Percentiles rank a stretch among this genome's conserved stretches.
phyloP scores from a whole-genome alignment of 2,113 vertebrate genomes.

The Dicentrarchus labrax region DNA sequence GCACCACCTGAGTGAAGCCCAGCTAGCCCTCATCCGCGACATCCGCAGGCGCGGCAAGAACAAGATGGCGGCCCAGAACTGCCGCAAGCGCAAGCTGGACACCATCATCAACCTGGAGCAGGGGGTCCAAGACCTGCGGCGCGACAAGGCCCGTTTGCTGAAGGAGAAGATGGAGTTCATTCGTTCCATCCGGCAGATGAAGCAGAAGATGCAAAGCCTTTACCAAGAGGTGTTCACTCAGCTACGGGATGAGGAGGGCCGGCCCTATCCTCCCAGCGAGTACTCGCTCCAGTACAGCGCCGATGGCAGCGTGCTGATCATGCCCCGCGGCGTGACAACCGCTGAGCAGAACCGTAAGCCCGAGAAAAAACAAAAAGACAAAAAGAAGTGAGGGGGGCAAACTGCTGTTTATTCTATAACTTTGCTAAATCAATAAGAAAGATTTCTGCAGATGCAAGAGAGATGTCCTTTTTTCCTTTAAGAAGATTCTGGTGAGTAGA shows the following conservation, averaged over 20 bases:
- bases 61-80: slow-evolving; percentile 99
- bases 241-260: slow-evolving; percentile 94
- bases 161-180: slow-evolving; percentile 97
- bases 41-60: slow-evolving; percentile 97
- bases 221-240: slow-evolving; percentile 96
- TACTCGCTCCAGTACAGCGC: slow-evolving; percentile 93
- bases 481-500: slow-evolving; percentile 83
- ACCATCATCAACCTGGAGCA: slow-evolving; percentile 98
- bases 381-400: slow-evolving; percentile 91
- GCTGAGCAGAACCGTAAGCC: slow-evolving; percentile 89
- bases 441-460: slow-evolving; percentile 79
- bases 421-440: slow-evolving; percentile 78
- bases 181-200: slow-evolving; percentile 96
- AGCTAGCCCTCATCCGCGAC: slow-evolving; percentile 97
- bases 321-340: slow-evolving; percentile 86
- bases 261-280: slow-evolving; percentile 92
- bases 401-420: slow-evolving; percentile 76
- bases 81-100: slow-evolving; percentile 97
- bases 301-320: slow-evolving; percentile 92
- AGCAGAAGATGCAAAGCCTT: slow-evolving; percentile 96
- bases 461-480: slow-evolving; percentile 85
- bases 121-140: slow-evolving; percentile 93
- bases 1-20: slow-evolving; percentile 95
- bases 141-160: slow-evolving; percentile 93
- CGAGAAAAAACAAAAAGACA: slow-evolving; percentile 95